Conservation (phyloP, 92 coral and sea anemone genomes). For the Hydrozoanthus gracilis region DNA sequence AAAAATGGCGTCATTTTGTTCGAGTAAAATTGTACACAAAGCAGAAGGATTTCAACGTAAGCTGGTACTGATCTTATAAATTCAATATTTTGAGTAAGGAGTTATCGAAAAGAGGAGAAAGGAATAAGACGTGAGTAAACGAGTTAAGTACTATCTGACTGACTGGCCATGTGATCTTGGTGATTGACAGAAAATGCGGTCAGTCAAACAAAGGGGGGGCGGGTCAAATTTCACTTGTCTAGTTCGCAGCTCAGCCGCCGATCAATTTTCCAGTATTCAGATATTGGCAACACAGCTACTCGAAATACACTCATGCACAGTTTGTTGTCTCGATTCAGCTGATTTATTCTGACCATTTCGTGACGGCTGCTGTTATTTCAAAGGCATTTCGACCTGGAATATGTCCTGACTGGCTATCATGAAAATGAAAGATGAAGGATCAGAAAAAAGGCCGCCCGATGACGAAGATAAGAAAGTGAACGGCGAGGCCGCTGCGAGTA, state of each 20-base stretch:
- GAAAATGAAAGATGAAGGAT: slow-evolving; percentile 96
- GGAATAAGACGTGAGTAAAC: background rate
- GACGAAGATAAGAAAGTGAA: slow-evolving; percentile 85
- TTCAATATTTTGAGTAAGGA: background rate
- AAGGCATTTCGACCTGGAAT: slow-evolving; percentile 28
- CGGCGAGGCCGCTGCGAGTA: slow-evolving; percentile 70
- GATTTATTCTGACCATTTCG: slow-evolving; percentile 31
- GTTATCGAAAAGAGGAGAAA: background rate
- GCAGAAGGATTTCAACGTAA: slow-evolving; percentile 26
- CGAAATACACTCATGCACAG: slow-evolving; percentile 37
- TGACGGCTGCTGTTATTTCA: slow-evolving; percentile 32
- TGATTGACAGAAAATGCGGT: slow-evolving; percentile 63
- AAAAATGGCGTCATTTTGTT: slow-evolving; percentile 46
- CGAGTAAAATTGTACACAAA: slow-evolving; percentile 30
- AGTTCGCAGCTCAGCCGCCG: slow-evolving; percentile 45
- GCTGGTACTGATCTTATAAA: background rate
- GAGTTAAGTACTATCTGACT: background rate
- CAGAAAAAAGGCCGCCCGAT: slow-evolving; percentile 80
- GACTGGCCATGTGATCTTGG: slow-evolving; percentile 48
- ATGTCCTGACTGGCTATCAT: slow-evolving; percentile 62
- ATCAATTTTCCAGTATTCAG: slow-evolving; percentile 49
- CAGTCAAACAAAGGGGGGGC: slow-evolving; percentile 81
- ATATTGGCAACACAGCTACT: slow-evolving; percentile 32
- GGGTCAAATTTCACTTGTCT: slow-evolving; percentile 55
- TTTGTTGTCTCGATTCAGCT: slow-evolving; percentile 44